Percentiles rank a stretch among this genome's conserved stretches.
These are phyloP conservation scores for Cordilura impudica DNA, from an alignment of 2,888 invertebrate species.

Conservation along the genomic window DNA sequence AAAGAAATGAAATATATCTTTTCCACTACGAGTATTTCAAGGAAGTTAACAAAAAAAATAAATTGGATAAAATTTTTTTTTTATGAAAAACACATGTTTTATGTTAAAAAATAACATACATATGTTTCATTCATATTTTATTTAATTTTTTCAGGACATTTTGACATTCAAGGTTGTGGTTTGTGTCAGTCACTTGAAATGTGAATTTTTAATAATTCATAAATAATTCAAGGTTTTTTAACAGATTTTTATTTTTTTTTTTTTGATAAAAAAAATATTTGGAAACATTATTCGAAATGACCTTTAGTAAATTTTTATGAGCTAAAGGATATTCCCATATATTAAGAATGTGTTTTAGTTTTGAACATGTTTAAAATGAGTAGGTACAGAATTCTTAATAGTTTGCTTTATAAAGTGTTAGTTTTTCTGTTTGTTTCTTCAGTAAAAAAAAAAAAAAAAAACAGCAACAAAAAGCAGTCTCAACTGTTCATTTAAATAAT, in stretches of 20 bases:
- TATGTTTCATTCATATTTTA: slow-evolving; percentile 6
- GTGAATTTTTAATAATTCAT: slow-evolving; percentile 41
- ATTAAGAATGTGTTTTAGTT: background rate
- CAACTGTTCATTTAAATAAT: slow-evolving; percentile 33
- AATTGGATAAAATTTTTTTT: slow-evolving; percentile 9
- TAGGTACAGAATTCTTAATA: background rate
- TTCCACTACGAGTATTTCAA: background rate
- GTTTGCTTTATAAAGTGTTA: slow-evolving; percentile 8
- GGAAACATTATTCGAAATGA: too few species aligned
- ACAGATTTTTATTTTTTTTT: background rate
- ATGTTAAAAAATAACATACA: slow-evolving; percentile 25
- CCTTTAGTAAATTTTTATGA: background rate
- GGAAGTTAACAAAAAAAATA: background rate
- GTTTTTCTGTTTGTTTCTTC: background rate
- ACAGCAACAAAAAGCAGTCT: background rate
- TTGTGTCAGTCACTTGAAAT: background rate
- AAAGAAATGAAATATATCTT: slow-evolving; percentile 19
- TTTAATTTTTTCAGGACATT: background rate
- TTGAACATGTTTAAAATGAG: background rate
- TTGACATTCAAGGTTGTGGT: slow-evolving; percentile 48
- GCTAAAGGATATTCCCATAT: background rate
- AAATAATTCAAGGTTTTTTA: slow-evolving; percentile 52
- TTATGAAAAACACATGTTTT: slow-evolving; percentile 21
- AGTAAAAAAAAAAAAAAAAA: background rate
- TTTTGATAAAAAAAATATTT: too few species aligned